Conservation (phyloP, 1,140 invertebrate genomes). For the Macrostomum lignano region DNA sequence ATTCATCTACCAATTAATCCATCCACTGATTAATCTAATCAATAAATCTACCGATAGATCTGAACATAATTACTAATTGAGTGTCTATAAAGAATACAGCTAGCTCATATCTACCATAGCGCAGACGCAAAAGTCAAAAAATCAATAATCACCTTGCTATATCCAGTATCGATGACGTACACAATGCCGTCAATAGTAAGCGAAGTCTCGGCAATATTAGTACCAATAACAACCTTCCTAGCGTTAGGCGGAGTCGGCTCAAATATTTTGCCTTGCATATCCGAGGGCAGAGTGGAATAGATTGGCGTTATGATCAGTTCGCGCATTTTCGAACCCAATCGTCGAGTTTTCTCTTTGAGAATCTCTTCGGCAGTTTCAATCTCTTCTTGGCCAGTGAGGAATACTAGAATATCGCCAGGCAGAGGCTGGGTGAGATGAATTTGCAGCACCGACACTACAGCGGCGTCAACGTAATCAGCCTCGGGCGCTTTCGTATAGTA, state of each 20-base stretch:
- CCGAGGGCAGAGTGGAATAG: slow-evolving; percentile 6
- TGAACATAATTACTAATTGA: too few species aligned
- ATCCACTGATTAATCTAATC: too few species aligned
- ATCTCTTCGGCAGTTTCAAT: background rate
- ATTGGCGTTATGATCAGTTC: background rate
- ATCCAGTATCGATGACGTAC: slow-evolving; percentile 80
- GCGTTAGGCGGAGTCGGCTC: slow-evolving; percentile 39
- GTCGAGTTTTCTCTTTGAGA: slow-evolving; percentile 21
- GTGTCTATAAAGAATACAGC: too few species aligned
- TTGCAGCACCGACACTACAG: slow-evolving; percentile 71
- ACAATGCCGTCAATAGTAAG: slow-evolving; percentile 63
- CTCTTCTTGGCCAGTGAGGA: slow-evolving; percentile 33
- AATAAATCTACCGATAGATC: too few species aligned
- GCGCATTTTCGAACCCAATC: slow-evolving; percentile 49
- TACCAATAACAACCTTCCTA: slow-evolving; percentile 70
- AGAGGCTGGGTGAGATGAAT: slow-evolving; percentile 46
- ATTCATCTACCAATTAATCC: too few species aligned
- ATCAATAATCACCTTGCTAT: too few species aligned
- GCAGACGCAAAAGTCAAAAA: too few species aligned
- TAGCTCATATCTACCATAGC: too few species aligned
- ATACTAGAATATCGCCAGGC: slow-evolving; percentile 54
- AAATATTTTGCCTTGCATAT: slow-evolving; percentile 51
- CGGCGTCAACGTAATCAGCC: slow-evolving; percentile 35
- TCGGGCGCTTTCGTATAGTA: slow-evolving; percentile 3
- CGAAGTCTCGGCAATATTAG: slow-evolving; percentile 88